Evolutionary conservation across 2,113 vertebrate species (phyloP).

Genomic region (Sylvia atricapilla): DNA sequence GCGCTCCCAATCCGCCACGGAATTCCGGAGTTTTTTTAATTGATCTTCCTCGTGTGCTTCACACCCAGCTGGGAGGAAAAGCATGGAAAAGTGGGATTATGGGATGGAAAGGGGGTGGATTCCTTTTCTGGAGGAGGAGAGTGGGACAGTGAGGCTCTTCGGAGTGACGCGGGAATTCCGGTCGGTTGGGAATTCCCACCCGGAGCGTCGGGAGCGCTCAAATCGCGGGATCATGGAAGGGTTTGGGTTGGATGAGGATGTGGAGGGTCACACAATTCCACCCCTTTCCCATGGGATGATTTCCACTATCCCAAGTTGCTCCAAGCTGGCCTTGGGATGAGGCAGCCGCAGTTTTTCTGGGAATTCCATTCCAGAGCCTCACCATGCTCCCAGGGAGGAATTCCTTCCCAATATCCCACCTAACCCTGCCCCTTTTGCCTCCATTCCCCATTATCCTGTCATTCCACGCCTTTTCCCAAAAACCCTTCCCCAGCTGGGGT

Average conservation of each 20-base stretch:
- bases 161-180: background rate
- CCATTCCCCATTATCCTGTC: background rate
- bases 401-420: background rate
- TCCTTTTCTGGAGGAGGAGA: background rate
- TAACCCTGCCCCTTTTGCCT: too few species aligned
- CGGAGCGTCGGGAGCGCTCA: fast-evolving
- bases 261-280: background rate
- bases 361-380: background rate
- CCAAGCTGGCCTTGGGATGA: background rate
- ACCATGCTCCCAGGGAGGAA: background rate
- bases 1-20: fast-evolving
- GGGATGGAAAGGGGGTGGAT: fast-evolving
- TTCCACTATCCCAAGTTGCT: background rate
- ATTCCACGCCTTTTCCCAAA: background rate
- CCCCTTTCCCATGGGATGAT: background rate
- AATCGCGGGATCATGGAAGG: fast-evolving
- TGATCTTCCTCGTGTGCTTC: background rate
- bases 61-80: fast-evolving
- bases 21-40: background rate
- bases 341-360: background rate
- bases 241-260: background rate
- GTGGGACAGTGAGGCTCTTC: too few species aligned
- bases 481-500: background rate
- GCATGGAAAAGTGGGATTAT: background rate
- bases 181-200: background rate